Conservation (phyloP, 2,113 vertebrate species). For the Heliornis fulica region DNA sequence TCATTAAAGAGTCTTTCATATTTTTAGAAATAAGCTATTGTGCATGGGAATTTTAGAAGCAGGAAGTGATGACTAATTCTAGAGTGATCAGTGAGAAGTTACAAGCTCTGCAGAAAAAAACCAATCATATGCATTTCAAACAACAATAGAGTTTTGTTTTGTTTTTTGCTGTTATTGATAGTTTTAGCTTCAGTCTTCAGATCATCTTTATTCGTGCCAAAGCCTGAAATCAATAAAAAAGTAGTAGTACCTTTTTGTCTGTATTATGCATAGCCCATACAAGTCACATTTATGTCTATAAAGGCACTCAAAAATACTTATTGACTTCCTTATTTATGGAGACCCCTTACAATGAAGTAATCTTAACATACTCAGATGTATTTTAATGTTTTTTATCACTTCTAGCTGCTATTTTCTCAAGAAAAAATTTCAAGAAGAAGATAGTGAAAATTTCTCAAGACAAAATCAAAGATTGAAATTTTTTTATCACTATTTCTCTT, state of each 20-base stretch:
- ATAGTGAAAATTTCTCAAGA: background rate
- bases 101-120: background rate
- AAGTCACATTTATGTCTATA: background rate
- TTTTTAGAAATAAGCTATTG: background rate
- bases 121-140: background rate
- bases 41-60: background rate
- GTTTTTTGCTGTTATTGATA: background rate
- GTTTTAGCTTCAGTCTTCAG: background rate
- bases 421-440: background rate
- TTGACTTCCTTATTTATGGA: background rate
- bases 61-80: background rate
- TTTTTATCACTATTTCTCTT: constrained; percentile 36
- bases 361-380: background rate
- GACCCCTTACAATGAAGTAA: background rate
- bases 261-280: background rate
- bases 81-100: background rate
- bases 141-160: background rate
- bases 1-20: background rate
- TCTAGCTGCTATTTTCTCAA: background rate
- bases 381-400: background rate
- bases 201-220: background rate
- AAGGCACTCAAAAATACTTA: background rate
- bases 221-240: background rate
- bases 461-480: constrained; percentile 26
- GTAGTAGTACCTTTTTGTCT: background rate